phyloP scores from a whole-genome alignment of 2,888 invertebrate species.

The Aradus depressus region DNA sequence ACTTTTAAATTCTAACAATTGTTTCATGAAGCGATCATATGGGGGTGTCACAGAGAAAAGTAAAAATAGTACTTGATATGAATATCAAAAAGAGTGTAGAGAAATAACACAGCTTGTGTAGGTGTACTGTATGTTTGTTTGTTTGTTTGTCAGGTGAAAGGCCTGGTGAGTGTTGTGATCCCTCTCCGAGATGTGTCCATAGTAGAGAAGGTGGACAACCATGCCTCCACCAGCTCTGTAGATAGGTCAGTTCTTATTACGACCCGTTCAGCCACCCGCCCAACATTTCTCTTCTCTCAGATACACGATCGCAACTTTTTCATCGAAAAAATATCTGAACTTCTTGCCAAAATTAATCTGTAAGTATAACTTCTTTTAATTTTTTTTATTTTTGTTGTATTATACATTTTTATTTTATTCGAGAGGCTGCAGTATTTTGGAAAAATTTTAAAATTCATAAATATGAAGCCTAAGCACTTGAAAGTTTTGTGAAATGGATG shows the following conservation, averaged over 20 bases:
- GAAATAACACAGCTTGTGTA: too few relatives aligned
- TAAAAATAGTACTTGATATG: too few relatives aligned
- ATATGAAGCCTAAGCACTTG: neutral
- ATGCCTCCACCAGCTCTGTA: slow-evolving; percentile 46
- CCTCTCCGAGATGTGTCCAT: slow-evolving; percentile 71
- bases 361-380: slow-evolving; percentile 21
- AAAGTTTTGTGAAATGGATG: neutral
- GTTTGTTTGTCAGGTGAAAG: slow-evolving; percentile 48
- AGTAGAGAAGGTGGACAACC: slow-evolving; percentile 66
- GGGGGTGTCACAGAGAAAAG: too few relatives aligned
- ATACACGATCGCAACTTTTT: slow-evolving; percentile 81
- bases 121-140: neutral
- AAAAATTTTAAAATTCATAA: neutral
- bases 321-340: slow-evolving; percentile 77
- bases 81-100: too few relatives aligned
- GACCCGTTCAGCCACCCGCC: slow-evolving; percentile 53
- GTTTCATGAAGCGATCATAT: too few relatives aligned
- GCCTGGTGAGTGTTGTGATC: slow-evolving; percentile 75
- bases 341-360: slow-evolving; percentile 53
- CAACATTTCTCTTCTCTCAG: slow-evolving; percentile 79
- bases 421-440: neutral
- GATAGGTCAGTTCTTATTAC: slow-evolving; percentile 70
- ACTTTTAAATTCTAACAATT: too few relatives aligned
- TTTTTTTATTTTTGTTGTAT: neutral
- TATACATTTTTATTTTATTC: neutral